phyloP scores from a whole-genome alignment of 2,113 vertebrate genomes.

The Pantherophis guttatus region DNA sequence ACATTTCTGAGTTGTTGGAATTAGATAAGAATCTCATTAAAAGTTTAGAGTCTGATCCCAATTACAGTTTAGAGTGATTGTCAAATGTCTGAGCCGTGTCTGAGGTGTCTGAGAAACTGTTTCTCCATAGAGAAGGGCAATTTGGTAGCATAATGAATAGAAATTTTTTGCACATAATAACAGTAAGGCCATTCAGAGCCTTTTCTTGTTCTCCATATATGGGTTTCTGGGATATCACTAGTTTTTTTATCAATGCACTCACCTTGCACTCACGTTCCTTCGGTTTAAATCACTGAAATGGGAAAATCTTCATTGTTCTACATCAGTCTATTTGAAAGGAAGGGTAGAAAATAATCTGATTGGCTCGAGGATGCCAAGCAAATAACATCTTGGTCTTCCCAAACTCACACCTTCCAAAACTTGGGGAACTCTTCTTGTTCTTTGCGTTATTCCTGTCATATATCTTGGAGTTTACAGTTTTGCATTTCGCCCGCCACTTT shows the following conservation, averaged over 20 bases:
- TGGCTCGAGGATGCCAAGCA: not conserved
- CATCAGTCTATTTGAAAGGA: not conserved
- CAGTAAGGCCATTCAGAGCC: not conserved
- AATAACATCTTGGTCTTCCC: not conserved
- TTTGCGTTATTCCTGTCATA: not conserved
- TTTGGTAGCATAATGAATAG: constrained; percentile 13
- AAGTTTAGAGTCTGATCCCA: constrained; percentile 45
- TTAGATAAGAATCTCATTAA: constrained; percentile 32
- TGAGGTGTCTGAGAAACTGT: constrained; percentile 30
- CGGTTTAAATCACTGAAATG: not conserved
- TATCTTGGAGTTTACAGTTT: not conserved
- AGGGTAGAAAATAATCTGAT: not conserved
- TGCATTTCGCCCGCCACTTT: not conserved
- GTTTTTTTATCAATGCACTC: constrained; percentile 3
- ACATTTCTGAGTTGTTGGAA: constrained; percentile 41
- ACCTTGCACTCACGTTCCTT: not conserved
- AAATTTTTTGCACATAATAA: constrained; percentile 2
- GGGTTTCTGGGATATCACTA: not conserved
- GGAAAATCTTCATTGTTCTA: not conserved
- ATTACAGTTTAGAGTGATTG: constrained; percentile 47
- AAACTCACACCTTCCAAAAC: no score
- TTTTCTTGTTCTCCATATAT: constrained; percentile 5
- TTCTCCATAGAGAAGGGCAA: not conserved
- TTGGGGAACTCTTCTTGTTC: not conserved
- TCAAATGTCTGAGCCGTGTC: constrained; percentile 19